These are phyloP conservation scores for Conger conger DNA, from an alignment of 2,113 vertebrate genomes.

Conservation along the genomic window DNA sequence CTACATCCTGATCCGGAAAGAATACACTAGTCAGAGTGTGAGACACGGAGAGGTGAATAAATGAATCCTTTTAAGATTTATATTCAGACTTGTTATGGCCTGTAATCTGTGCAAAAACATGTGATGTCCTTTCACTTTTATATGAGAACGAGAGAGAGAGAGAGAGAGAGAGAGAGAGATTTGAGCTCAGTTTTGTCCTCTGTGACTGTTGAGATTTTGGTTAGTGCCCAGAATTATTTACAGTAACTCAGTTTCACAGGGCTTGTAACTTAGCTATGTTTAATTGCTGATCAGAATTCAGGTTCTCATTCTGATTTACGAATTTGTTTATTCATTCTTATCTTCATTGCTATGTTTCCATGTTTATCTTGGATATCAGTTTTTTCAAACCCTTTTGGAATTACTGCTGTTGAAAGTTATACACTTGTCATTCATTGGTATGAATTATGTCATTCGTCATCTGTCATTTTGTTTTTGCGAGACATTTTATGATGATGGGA, in stretches of 20 bases:
- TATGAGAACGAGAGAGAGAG: background rate
- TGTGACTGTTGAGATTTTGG: conserved; percentile 16
- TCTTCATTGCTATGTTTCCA: background rate
- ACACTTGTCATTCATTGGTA: conserved; percentile 14
- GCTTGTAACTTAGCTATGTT: conserved; percentile 5
- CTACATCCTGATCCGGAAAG: background rate
- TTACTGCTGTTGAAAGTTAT: background rate
- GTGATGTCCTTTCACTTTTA: conserved; percentile 22
- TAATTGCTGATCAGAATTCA: conserved; percentile 21
- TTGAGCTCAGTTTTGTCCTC: conserved; percentile 15
- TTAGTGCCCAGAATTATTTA: conserved; percentile 9
- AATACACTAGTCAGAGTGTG: background rate
- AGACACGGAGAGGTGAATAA: conserved; percentile 13
- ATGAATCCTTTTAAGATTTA: conserved; percentile 19
- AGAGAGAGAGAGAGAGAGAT: conserved; percentile 1
- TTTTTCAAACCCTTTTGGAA: background rate
- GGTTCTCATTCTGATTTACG: conserved; percentile 11
- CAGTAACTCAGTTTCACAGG: background rate
- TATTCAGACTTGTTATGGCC: conserved; percentile 17
- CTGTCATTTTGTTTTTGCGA: background rate
- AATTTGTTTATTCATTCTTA: background rate
- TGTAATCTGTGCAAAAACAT: conserved; percentile 26
- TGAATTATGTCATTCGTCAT: background rate
- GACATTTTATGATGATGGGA: too few species aligned
- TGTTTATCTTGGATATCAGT: background rate